phyloP scores from a whole-genome alignment of 2,888 invertebrate species.

The Barypeithes pellucidus region DNA sequence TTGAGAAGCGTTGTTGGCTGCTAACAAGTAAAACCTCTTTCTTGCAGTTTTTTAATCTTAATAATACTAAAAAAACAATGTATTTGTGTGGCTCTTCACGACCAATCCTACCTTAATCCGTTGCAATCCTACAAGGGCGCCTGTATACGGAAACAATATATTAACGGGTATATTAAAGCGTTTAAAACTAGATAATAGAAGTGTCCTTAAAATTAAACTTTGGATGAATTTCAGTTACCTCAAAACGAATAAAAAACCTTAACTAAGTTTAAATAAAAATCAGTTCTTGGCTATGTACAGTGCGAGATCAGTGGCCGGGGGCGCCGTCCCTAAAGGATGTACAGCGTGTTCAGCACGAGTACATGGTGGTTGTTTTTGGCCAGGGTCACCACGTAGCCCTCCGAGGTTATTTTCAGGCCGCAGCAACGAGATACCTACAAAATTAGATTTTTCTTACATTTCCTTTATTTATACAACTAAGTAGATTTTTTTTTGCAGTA shows the following conservation, averaged over 20 bases:
- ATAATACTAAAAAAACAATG: too few relatives aligned
- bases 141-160: conserved; percentile 27
- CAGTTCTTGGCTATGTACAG: conserved; percentile 70
- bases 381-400: conserved; percentile 95
- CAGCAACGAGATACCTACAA: conserved; percentile 97
- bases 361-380: conserved; percentile 99
- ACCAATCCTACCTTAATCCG: neutral
- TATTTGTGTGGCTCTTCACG: too few relatives aligned
- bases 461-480: neutral
- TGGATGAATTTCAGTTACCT: conserved; percentile 57
- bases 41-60: too few relatives aligned
- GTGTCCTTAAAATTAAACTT: conserved; percentile 56
- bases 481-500: too few relatives aligned
- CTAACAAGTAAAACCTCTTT: too few relatives aligned
- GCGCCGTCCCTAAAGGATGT: conserved; percentile 84
- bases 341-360: conserved; percentile 94
- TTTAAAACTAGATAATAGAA: conserved; percentile 45
- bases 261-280: conserved; percentile 63
- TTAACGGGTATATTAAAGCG: conserved; percentile 27
- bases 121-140: conserved; percentile 9
- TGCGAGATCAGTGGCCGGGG: conserved; percentile 67
- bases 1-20: too few relatives aligned
- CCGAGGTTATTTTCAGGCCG: conserved; percentile 96
- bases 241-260: conserved; percentile 55
- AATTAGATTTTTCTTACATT: conserved; percentile 19